Conservation (phyloP, 1,140 invertebrate genomes). For the Ostrea edulis region DNA sequence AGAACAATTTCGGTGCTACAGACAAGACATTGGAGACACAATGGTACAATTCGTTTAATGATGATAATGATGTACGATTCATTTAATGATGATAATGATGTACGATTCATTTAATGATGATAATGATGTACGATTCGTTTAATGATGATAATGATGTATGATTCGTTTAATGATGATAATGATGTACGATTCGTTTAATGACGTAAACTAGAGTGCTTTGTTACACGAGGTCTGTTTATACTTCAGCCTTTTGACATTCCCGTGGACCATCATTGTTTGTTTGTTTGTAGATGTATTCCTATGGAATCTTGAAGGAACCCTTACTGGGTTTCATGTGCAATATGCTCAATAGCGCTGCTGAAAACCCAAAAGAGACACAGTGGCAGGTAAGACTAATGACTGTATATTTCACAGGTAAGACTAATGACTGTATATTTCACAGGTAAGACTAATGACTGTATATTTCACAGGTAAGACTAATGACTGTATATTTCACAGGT, state of each 20-base stretch:
- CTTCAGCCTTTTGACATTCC: no score
- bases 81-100: no score
- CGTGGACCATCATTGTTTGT: no score
- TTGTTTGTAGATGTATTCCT: conserved; percentile 87
- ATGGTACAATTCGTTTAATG: conserved; percentile 82
- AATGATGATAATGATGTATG: conserved; percentile 76
- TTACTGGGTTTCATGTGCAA: conserved; percentile 85
- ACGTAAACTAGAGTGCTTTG: no score
- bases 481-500: no score
- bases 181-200: no score
- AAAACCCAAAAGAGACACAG: conserved; percentile 77
- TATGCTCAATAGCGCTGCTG: conserved; percentile 78
- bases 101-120: conserved; percentile 70
- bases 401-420: neutral
- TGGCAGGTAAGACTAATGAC: conserved; percentile 79
- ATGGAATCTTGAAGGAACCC: conserved; percentile 86
- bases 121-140: conserved; percentile 76
- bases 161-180: conserved; percentile 12
- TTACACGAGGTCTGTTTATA: no score
- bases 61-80: conserved; percentile 25
- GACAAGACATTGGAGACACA: conserved; percentile 94
- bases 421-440: neutral
- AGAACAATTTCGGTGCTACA: conserved; percentile 92
- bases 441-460: neutral
- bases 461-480: neutral